Base-by-base conservation (phyloP, 2,113 vertebrate genomes). In the Hirundichthys speculiger region DNA sequence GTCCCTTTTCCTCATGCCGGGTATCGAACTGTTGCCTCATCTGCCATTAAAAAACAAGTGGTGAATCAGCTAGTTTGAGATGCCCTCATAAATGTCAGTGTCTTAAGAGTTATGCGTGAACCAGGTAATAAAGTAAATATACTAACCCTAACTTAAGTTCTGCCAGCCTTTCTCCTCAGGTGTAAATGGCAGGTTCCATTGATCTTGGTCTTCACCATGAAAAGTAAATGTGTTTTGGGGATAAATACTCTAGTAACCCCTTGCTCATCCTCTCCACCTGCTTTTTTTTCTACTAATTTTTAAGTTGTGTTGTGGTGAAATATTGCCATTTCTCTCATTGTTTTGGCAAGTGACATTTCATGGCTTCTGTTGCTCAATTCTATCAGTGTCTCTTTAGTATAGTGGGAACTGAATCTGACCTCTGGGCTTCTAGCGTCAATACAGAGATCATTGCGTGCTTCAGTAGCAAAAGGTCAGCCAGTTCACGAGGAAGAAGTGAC, bases 51-150 rank as follows among this genome's bases (percentile, higher is more conserved):
- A 73, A 54, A 34, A 47, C 34, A 52, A 27, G 1, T 64, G 60
- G 59, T 82, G 80, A 85, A 59, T 83, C 80, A 74, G 80, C 82
- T 77, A 68, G n/a, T 56, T 79, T 64, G 38, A 47, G 69, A 52
- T 50, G 41, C 27, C 27, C 52, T 10, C 48, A 64, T 81, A 72
- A 66, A 83, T 79, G 72, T 73, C 27, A 19, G 7, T 10, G 24
- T 43, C 49, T 51, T 45, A 20, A 62, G 46, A 64, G 51, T 13
- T 27, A 10, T 55, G 47, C 41, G 73, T 67, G 45, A 64, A 55
- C 52, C n/a, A 48, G 43, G 47, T 64, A 21, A 27, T 78, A 73
- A 82, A 65, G 62, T 51, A 41, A 57, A 72, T n/a, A n/a, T n/a
- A n/a, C n/a, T n/a, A n/a, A n/a, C n/a, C n/a, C n/a, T n/a, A n/a